A percentile compares a stretch with the other conserved stretches of the same genome.
Evolutionary conservation across 2,888 invertebrate genomes (phyloP).

Genomic region (Gastrophysa polygoni): DNA sequence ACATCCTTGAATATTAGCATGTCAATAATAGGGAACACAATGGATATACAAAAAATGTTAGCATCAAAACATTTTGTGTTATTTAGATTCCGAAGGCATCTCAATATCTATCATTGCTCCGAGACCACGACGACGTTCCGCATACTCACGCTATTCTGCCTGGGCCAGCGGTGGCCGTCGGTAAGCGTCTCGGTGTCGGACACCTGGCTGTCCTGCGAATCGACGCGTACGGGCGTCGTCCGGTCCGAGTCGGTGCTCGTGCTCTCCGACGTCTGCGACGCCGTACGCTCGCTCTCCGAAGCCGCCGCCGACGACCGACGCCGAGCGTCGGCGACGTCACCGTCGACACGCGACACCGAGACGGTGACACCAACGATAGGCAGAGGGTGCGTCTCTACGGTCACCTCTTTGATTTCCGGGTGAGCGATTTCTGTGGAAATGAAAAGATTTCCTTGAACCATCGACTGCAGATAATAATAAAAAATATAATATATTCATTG

Average conservation of each 20-base stretch:
- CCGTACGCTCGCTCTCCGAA: conserved; percentile 74
- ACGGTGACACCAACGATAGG: conserved; percentile 42
- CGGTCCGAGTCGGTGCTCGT: conserved; percentile 85
- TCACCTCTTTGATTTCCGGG: conserved; percentile 60
- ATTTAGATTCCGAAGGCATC: too few relatives aligned
- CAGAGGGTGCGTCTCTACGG: conserved; percentile 60
- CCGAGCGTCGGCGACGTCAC: conserved; percentile 33
- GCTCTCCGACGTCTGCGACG: conserved; percentile 71
- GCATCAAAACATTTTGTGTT: too few relatives aligned
- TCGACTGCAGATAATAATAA: too few relatives aligned
- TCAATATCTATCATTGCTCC: too few relatives aligned
- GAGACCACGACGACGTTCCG: too few relatives aligned
- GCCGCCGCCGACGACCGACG: conserved; percentile 72
- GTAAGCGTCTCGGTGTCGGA: conserved; percentile 66
- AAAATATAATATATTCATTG: too few relatives aligned
- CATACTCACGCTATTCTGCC: conserved; percentile 80
- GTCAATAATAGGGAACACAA: too few relatives aligned
- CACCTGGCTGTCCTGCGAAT: conserved; percentile 82
- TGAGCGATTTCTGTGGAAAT: conserved; percentile 51
- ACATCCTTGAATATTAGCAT: too few relatives aligned
- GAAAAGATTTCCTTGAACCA: background rate
- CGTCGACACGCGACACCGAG: conserved; percentile 49
- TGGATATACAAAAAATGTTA: too few relatives aligned
- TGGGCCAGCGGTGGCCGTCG: conserved; percentile 69
- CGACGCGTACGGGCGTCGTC: conserved; percentile 78